Percentiles rank a stretch among this genome's conserved stretches.
phyloP scores from a whole-genome alignment of 2,888 invertebrate species.

The Tetranychus piercei region DNA sequence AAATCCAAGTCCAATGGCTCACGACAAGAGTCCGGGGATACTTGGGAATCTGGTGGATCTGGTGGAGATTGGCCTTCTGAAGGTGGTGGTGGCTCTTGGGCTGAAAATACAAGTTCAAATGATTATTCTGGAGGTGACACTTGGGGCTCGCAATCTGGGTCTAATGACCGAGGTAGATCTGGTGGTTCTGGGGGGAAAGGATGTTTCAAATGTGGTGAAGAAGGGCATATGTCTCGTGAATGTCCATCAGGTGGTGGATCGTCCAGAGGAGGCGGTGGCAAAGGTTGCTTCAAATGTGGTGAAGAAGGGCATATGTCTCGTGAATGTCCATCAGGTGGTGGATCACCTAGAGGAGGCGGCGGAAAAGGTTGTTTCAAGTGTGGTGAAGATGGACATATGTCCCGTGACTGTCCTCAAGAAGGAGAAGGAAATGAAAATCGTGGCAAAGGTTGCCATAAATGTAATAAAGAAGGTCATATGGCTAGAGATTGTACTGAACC shows the following conservation, averaged over 20 bases:
- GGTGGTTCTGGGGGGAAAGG: background rate
- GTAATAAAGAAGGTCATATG: constrained; percentile 17
- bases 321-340: constrained; percentile 24
- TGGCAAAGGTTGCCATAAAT: constrained; percentile 15
- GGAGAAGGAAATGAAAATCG: background rate
- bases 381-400: constrained; percentile 23
- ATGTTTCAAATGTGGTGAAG: constrained; percentile 19
- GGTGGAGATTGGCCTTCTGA: background rate
- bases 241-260: constrained; percentile 16
- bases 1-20: too few relatives aligned
- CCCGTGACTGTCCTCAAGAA: constrained; percentile 3
- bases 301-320: constrained; percentile 27
- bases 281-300: constrained; percentile 26
- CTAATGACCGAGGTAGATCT: background rate
- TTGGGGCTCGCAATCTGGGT: background rate
- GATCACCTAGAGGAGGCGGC: background rate
- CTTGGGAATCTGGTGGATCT: background rate
- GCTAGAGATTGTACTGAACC: constrained; percentile 18
- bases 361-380: constrained; percentile 17
- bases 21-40: background rate
- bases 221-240: constrained; percentile 22
- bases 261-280: background rate
- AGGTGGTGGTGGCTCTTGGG: background rate
- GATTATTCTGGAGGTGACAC: background rate
- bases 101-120: background rate